phyloP scores from a whole-genome alignment of 2,113 vertebrate species.

The Geococcyx californianus region DNA sequence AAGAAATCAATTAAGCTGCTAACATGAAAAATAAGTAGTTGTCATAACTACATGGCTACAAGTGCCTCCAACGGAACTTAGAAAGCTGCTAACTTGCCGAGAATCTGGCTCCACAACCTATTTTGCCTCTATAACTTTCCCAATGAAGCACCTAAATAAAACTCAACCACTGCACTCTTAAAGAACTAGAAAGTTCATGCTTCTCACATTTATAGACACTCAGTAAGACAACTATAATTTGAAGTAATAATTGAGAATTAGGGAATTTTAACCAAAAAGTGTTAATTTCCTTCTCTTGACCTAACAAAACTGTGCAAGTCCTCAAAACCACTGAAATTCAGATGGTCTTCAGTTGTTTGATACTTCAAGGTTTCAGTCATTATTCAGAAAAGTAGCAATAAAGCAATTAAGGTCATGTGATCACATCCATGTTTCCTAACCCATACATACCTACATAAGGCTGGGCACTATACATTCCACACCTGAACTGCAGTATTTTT shows the following conservation, averaged over 20 bases:
- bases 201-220: neutral
- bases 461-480: neutral
- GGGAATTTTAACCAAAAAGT: neutral
- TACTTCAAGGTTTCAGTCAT: neutral
- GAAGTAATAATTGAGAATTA: neutral
- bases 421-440: neutral
- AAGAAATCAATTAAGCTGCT: neutral
- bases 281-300: neutral
- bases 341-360: neutral
- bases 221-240: neutral
- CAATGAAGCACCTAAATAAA: neutral
- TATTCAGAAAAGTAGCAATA: neutral
- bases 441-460: neutral
- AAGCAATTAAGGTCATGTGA: neutral
- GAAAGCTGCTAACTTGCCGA: neutral
- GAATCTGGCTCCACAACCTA: neutral
- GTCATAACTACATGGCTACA: neutral
- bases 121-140: neutral
- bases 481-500: neutral
- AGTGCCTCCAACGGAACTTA: neutral
- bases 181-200: neutral
- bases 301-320: neutral
- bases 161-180: neutral
- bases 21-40: neutral
- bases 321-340: neutral